Evolutionary conservation across 2,888 invertebrate species (phyloP), one percentile per base, ranked within the genome.

Genomic region (Exocentrus adspersus): DNA sequence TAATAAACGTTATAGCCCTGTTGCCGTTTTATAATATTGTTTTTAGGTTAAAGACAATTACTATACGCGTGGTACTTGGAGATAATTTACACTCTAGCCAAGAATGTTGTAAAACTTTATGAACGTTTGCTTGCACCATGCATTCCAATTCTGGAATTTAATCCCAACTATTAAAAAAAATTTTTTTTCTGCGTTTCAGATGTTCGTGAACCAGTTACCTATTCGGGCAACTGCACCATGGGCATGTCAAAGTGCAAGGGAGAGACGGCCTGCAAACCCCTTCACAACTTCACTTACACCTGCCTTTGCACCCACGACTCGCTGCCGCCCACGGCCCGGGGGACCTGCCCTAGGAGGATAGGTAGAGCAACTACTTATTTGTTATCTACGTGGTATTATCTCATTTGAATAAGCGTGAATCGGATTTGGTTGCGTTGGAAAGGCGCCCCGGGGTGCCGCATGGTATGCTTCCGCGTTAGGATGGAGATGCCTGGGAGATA

Each of bases 281-380:
- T 82, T 69, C 78, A 83, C 54, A 85, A 86, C 61, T 82, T 83
- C 46, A 84, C 84, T 3, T 87, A 88, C 74, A 86, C 84, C 52
- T 91, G 91, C 77, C 82, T 89, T 2, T 91, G 91, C 77, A 89
- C 90, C 0, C 88, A 89, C 70, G 89, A 90, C 74, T 85, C 84
- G n/a, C 84, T 85, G 48, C 86, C 86, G 0, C 88, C 89, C 7
- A 89, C 88, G 17, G 80, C 83, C 19, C 87, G 88, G 72, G 86
- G 87, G 68, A 86, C 84, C 68, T 89, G 89, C 2, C 85, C 84
- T 68, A 84, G 90, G 66, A 84, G 84, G 60, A 87, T 86, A 78
- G 88, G 65, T 65, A 30, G 62, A n/a, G n/a, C n/a, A n/a, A n/a
- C n/a, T n/a, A n/a, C n/a, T n/a, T n/a, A n/a, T n/a, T n/a, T n/a